Conservation (phyloP, 2,797 vertebrate species). For the Sebastes trivittatus region DNA sequence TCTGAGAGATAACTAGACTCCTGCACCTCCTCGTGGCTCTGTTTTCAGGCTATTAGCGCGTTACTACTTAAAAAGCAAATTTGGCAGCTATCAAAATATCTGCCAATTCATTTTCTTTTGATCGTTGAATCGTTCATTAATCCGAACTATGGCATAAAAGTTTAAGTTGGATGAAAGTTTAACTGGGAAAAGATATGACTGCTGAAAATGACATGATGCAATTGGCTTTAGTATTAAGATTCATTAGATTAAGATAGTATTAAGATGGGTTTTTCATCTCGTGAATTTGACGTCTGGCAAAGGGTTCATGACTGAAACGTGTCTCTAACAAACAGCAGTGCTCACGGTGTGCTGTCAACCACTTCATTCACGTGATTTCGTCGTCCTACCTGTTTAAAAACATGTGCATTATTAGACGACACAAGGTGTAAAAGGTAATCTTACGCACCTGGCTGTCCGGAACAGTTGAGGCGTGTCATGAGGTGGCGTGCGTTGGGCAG, state of each 20-base stretch:
- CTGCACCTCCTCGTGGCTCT: too few species aligned
- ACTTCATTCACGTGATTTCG: too few species aligned
- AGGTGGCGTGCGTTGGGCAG: slow-evolving; percentile 83
- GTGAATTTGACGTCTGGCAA: not conserved
- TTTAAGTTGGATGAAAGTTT: not conserved
- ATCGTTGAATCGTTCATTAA: too few species aligned
- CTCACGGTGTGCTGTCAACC: not conserved
- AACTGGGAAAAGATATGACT: not conserved
- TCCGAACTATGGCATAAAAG: too few species aligned
- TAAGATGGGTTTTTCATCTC: not conserved
- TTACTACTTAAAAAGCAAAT: too few species aligned
- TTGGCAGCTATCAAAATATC: too few species aligned
- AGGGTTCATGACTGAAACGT: not conserved
- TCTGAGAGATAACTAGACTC: too few species aligned
- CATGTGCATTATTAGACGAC: not conserved
- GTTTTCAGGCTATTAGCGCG: too few species aligned
- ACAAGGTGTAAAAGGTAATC: not conserved
- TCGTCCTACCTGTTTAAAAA: not conserved
- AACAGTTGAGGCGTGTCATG: slow-evolving; percentile 89
- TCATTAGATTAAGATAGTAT: too few species aligned
- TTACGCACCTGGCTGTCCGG: slow-evolving; percentile 89
- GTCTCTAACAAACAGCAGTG: not conserved
- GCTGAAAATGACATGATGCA: not conserved
- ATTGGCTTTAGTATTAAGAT: not conserved
- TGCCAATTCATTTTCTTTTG: too few species aligned